Evolutionary conservation across 2,888 invertebrate species (phyloP).

Genomic region (Pilophorus perplexus): DNA sequence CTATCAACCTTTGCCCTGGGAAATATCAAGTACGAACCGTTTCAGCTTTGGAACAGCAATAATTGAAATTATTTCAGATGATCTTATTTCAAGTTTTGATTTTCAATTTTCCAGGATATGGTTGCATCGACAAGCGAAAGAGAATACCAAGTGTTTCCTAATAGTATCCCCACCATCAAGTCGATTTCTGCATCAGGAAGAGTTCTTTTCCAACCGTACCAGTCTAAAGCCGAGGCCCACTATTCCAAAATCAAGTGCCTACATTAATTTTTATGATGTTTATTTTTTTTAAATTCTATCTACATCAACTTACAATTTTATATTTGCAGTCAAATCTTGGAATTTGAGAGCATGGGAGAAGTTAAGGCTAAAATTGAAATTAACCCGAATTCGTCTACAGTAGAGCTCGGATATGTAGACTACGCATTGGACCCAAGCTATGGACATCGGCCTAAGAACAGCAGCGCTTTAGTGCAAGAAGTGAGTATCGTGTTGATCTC

Average conservation of each 20-base stretch:
- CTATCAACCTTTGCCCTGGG: constrained; percentile 52
- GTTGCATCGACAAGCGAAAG: constrained; percentile 54
- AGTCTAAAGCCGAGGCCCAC: constrained; percentile 54
- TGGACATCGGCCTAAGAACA: constrained; percentile 47
- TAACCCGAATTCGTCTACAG: constrained; percentile 12
- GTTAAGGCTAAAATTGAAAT: constrained; percentile 2
- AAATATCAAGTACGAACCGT: constrained; percentile 53
- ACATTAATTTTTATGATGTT: too few relatives aligned
- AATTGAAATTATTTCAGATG: neutral
- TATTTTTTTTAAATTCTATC: too few relatives aligned
- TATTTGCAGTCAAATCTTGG: constrained; percentile 40
- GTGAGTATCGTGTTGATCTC: constrained; percentile 44
- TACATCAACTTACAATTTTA: too few relatives aligned
- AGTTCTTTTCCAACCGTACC: constrained; percentile 54
- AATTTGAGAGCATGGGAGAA: constrained; percentile 13
- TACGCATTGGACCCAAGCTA: constrained; percentile 48
- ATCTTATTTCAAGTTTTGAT: neutral
- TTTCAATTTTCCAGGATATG: constrained; percentile 51
- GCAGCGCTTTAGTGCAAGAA: constrained; percentile 46
- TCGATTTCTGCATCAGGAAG: constrained; percentile 53
- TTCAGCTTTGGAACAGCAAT: too few relatives aligned
- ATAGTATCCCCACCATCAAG: constrained; percentile 50
- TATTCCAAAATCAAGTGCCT: constrained; percentile 49
- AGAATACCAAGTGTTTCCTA: constrained; percentile 51
- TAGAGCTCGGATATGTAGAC: constrained; percentile 44